Evolutionary conservation across 1,140 invertebrate genomes (phyloP).

Genomic region (Cyrtorhinus lividipennis): DNA sequence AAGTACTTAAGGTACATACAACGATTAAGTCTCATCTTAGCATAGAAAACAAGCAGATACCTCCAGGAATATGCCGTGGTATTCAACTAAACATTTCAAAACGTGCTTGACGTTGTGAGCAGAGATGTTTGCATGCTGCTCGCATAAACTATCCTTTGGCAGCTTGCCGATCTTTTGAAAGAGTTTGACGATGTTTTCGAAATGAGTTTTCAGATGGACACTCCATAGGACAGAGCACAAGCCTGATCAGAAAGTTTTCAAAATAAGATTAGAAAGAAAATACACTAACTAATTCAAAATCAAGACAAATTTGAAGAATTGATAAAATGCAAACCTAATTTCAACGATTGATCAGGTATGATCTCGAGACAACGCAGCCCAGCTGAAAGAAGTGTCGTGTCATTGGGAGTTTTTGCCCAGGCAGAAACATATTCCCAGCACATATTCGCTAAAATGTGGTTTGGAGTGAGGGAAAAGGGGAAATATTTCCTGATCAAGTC

Average conservation of each 20-base stretch:
- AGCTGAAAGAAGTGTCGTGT: constrained; percentile 45
- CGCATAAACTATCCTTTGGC: constrained; percentile 66
- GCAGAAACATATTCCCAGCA: constrained; percentile 75
- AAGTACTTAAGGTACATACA: no score
- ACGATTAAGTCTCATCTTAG: no score
- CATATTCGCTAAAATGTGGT: constrained; percentile 66
- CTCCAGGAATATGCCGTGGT: constrained; percentile 61
- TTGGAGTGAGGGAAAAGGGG: constrained; percentile 66
- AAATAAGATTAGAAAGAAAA: no score
- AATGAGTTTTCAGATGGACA: constrained; percentile 58
- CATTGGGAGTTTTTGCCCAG: constrained; percentile 66
- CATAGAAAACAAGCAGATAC: constrained; percentile 30
- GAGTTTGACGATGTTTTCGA: constrained; percentile 56
- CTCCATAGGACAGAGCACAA: constrained; percentile 76
- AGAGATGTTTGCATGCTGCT: constrained; percentile 57
- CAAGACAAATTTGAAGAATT: no score
- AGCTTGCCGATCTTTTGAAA: constrained; percentile 80
- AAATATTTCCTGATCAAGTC: constrained; percentile 54
- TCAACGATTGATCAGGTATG: constrained; percentile 40
- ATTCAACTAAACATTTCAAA: constrained; percentile 47
- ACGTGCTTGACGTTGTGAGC: constrained; percentile 52
- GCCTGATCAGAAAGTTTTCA: no score
- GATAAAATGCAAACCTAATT: background rate
- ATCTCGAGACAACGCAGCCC: constrained; percentile 42
- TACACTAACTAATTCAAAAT: no score